These are phyloP conservation scores for Acipenser ruthenus DNA, from an alignment of 2,797 vertebrate species.

Conservation along the genomic window DNA sequence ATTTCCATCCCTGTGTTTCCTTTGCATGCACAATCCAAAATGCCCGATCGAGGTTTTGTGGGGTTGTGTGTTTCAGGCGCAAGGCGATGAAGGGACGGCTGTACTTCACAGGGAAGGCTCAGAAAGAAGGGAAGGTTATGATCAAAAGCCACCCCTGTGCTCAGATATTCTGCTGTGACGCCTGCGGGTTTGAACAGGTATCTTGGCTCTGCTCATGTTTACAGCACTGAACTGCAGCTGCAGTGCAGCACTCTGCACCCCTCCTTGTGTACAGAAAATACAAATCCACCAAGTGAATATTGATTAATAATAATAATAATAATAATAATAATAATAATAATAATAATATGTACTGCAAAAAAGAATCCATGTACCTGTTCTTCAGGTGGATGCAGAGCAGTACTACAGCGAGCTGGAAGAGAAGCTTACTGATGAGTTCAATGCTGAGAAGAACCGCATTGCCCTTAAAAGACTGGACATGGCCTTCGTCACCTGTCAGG, in stretches of 20 bases:
- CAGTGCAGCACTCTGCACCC: too few species aligned
- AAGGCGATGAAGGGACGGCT: conserved; percentile 93
- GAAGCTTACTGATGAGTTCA: conserved; percentile 91
- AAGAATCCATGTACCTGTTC: too few species aligned
- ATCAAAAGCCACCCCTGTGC: conserved; percentile 87
- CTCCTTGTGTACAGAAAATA: conserved; percentile 5
- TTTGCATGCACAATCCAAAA: too few species aligned
- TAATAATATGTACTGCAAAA: too few species aligned
- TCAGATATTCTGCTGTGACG: conserved; percentile 79
- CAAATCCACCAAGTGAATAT: background rate
- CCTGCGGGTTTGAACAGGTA: conserved; percentile 89
- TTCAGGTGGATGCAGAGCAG: conserved; percentile 91
- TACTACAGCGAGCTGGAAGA: conserved; percentile 94
- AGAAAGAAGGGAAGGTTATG: conserved; percentile 85
- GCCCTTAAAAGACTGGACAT: conserved; percentile 78
- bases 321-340: too few species aligned
- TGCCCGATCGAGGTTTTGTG: too few species aligned
- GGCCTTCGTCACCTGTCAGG: conserved; percentile 90
- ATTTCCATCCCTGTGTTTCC: too few species aligned
- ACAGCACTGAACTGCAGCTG: too few species aligned
- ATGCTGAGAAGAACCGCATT: conserved; percentile 85
- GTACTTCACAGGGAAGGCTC: conserved; percentile 84
- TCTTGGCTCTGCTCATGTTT: background rate
- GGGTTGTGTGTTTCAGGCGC: conserved; percentile 55
- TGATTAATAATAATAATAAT: background rate